phyloP scores from a whole-genome alignment of 1,140 invertebrate species.

The Euschistus heros region DNA sequence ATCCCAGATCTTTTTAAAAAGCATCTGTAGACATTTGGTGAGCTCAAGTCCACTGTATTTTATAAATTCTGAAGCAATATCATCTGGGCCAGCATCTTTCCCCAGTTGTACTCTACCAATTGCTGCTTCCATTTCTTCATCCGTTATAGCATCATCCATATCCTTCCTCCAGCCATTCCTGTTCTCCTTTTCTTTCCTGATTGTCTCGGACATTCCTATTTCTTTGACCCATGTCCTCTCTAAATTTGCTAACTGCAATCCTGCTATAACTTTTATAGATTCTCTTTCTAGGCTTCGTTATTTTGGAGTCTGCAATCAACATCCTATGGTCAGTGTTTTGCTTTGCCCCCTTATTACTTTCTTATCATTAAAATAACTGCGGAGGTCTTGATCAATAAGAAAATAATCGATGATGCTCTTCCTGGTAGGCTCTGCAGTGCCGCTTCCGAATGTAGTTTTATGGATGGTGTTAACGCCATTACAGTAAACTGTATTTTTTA shows the following conservation, averaged over 20 bases:
- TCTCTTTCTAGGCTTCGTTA: neutral
- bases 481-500: no score
- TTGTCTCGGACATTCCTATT: slow-evolving; percentile 14
- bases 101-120: neutral
- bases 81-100: neutral
- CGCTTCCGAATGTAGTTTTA: neutral
- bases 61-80: neutral
- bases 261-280: neutral
- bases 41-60: neutral
- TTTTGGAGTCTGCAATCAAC: neutral
- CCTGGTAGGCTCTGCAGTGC: neutral
- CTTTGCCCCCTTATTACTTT: no score
- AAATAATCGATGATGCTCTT: neutral
- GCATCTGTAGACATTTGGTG: neutral
- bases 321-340: neutral
- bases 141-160: neutral
- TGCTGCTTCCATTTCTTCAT: neutral
- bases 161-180: no score
- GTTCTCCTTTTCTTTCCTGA: neutral
- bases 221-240: slow-evolving; percentile 18
- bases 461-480: no score
- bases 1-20: neutral
- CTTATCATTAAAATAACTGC: neutral
- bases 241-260: neutral
- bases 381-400: neutral